A percentile compares a stretch with the other conserved stretches of the same genome.
Evolutionary conservation across 2,797 vertebrate genomes (phyloP).

Genomic region (Serranus cabrilla): DNA sequence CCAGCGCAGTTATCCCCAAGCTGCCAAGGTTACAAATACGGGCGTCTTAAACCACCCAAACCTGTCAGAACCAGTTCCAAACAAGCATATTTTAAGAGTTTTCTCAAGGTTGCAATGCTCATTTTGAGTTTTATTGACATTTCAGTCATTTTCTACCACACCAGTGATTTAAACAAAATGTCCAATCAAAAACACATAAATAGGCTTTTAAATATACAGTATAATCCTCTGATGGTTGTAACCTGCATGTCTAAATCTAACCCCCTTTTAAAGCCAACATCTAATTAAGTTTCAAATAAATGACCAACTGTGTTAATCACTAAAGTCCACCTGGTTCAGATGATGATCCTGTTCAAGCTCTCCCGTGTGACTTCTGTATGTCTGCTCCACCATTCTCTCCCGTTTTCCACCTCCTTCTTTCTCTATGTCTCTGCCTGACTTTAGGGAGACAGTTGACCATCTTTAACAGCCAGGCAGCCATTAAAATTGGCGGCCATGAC

Average conservation of each 20-base stretch:
- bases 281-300: slow-evolving; percentile 49
- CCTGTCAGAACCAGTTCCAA: background rate
- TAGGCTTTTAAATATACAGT: slow-evolving; percentile 62
- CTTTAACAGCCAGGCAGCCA: slow-evolving; percentile 97
- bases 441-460: slow-evolving; percentile 97
- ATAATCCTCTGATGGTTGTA: slow-evolving; percentile 49
- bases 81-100: slow-evolving; percentile 1
- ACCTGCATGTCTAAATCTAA: slow-evolving; percentile 65
- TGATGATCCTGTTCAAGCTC: slow-evolving; percentile 43
- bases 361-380: slow-evolving; percentile 52
- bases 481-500: slow-evolving; percentile 95
- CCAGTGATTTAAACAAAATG: slow-evolving; percentile 42
- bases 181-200: slow-evolving; percentile 61
- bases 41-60: background rate
- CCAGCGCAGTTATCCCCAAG: slow-evolving; percentile 1
- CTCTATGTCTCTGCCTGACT: slow-evolving; percentile 57
- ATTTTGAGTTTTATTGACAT: background rate
- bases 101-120: background rate
- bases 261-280: slow-evolving; percentile 55
- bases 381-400: slow-evolving; percentile 54
- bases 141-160: slow-evolving; percentile 11
- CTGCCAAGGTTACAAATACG: background rate
- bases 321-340: slow-evolving; percentile 62
- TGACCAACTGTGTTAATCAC: slow-evolving; percentile 33
- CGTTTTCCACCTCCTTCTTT: slow-evolving; percentile 42